Conservation (phyloP, 2,113 vertebrate species). For the Okapia johnstoni region DNA sequence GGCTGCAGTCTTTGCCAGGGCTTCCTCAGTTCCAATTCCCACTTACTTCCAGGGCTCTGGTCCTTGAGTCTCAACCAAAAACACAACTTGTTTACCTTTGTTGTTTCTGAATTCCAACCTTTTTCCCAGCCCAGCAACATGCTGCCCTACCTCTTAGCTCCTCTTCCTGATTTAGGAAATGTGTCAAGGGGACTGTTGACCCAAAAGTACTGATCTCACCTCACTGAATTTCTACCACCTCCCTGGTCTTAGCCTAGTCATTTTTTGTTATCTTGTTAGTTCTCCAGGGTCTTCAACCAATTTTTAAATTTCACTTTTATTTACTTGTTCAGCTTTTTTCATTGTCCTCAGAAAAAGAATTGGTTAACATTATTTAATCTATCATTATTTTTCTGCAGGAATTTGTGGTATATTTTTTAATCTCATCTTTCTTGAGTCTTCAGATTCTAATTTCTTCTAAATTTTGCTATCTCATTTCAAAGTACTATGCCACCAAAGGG, state of each 20-base stretch:
- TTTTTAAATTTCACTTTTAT: neutral
- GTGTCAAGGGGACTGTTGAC: neutral
- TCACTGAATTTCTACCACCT: neutral
- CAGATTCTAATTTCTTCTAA: neutral
- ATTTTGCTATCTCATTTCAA: neutral
- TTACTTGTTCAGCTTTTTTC: neutral
- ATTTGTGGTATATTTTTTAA: neutral
- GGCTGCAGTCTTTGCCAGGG: neutral
- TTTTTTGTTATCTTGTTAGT: neutral
- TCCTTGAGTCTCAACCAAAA: neutral
- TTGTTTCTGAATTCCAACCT: neutral
- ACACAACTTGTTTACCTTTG: neutral
- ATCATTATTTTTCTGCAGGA: neutral
- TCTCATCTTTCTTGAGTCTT: neutral
- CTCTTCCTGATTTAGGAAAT: neutral
- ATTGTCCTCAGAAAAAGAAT: neutral
- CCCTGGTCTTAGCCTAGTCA: neutral
- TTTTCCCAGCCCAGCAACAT: neutral
- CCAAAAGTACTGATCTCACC: neutral
- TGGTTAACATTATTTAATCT: neutral
- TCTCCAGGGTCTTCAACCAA: neutral
- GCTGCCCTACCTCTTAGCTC: neutral
- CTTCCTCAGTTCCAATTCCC: neutral
- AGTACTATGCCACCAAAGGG: neutral
- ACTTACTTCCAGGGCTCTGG: neutral